Percentiles rank a stretch among this genome's conserved stretches.
Conservation (phyloP, 2,113 vertebrate genomes). For the Poecile atricapillus region DNA sequence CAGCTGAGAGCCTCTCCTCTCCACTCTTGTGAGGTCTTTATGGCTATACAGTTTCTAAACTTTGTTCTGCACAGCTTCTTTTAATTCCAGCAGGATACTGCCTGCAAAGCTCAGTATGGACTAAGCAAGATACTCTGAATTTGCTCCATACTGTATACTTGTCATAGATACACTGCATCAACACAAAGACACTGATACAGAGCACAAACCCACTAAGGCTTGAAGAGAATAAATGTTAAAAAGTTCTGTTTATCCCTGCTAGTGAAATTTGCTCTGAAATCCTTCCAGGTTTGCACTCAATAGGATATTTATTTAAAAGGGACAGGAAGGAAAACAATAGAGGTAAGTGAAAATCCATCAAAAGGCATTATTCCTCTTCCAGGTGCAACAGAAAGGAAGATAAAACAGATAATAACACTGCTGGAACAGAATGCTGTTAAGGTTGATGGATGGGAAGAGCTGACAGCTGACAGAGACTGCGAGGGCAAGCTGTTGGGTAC, state of each 20-base stretch:
- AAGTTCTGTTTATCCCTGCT: slow-evolving; percentile 4
- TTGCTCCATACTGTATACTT: background rate
- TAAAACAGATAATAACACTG: slow-evolving; percentile 48
- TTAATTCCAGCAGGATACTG: background rate
- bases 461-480: slow-evolving; percentile 1
- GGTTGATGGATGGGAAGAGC: slow-evolving; percentile 35
- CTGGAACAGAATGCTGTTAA: background rate
- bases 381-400: slow-evolving; percentile 36
- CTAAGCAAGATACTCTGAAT: background rate
- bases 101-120: background rate
- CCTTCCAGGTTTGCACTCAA: background rate
- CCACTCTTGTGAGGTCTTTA: background rate
- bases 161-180: background rate
- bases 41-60: background rate
- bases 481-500: background rate
- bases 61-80: background rate
- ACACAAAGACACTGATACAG: background rate
- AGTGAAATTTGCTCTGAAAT: slow-evolving; percentile 25
- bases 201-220: background rate
- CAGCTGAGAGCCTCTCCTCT: background rate
- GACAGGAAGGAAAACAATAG: slow-evolving; percentile 34
- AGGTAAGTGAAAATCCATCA: slow-evolving; percentile 46
- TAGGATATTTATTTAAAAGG: slow-evolving; percentile 40
- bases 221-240: background rate
- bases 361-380: slow-evolving; percentile 10